Base-by-base conservation (phyloP, 2,113 vertebrate genomes). In the Numenius arquata region DNA sequence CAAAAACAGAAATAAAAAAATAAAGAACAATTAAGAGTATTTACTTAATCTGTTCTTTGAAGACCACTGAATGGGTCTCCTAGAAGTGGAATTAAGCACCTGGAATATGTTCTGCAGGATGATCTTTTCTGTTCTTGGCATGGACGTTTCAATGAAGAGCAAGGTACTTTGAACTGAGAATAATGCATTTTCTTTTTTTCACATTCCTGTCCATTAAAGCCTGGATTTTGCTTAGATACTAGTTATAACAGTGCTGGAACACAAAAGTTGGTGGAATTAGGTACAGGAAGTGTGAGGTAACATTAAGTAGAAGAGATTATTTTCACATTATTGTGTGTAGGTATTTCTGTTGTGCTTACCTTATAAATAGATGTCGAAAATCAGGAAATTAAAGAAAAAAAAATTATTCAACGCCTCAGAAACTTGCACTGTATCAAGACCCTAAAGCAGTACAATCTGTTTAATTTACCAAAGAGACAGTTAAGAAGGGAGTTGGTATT, bases 241-340 rank as follows among this genome's bases (percentile, higher is more conserved):
- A 19, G 11, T 79, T 76, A 48, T 20, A 82, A 53, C 17, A 56
- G 5, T 19, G 4, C 18, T 85, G 9, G 7, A 79, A 67, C 25
- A 53, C 7, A 61, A 32, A 72, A 65, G 0, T 0, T 43, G 17
- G 36, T 5, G 0, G 3, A 26, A 79, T 61, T 70, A 83, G 14
- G 11, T 13, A 6, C 23, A 89, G 18, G 12, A 82, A 47, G n/a
- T n/a, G n/a, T n/a, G n/a, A n/a, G 1, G 5, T 25, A 71, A 45
- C 3, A 14, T 68, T 74, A 48, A 3, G 1, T 74, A n/a, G 68
- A 66, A 77, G 9, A 72, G 4, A 80, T 72, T 90, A 65, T 43
- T 68, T 67, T 66, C 32, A 9, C 30, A 25, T 53, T 82, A 43
- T 23, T 58, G 2, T 68, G 15, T 50, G 19, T 16, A 71, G 22